Evolutionary conservation across 2,113 vertebrate genomes (phyloP).

Genomic region (Coregonus clupeaformis): DNA sequence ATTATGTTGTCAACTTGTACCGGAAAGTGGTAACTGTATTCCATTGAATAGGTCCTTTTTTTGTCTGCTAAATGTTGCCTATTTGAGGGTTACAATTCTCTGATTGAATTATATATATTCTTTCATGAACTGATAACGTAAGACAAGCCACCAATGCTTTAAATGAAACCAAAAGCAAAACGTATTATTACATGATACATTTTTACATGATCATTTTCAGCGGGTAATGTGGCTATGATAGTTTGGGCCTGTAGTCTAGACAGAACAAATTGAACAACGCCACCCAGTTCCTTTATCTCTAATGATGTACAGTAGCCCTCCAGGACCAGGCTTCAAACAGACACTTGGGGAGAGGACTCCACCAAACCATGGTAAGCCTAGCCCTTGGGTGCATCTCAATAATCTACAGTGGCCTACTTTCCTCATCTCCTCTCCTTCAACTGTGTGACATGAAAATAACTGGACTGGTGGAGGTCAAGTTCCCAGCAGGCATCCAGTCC

Average conservation of each 20-base stretch:
- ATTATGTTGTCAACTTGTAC: neutral
- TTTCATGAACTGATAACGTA: neutral
- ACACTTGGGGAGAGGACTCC: neutral
- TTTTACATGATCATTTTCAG: neutral
- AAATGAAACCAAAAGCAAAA: neutral
- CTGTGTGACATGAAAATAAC: neutral
- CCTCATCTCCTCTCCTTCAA: neutral
- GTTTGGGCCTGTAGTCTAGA: neutral
- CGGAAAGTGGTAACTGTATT: neutral
- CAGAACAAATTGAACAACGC: neutral
- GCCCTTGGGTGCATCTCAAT: neutral
- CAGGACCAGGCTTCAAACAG: neutral
- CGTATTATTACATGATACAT: neutral
- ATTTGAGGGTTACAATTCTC: neutral
- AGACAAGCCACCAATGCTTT: no score
- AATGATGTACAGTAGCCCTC: neutral
- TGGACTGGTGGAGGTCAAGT: neutral
- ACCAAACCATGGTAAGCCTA: neutral
- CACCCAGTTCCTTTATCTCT: no score
- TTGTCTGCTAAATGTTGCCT: neutral
- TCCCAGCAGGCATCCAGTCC: neutral
- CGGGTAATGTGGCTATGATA: neutral
- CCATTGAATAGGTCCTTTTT: neutral
- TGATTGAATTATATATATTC: neutral
- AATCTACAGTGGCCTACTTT: neutral